Conservation (phyloP, 2,113 vertebrate genomes). For the Hippocampus comes region DNA sequence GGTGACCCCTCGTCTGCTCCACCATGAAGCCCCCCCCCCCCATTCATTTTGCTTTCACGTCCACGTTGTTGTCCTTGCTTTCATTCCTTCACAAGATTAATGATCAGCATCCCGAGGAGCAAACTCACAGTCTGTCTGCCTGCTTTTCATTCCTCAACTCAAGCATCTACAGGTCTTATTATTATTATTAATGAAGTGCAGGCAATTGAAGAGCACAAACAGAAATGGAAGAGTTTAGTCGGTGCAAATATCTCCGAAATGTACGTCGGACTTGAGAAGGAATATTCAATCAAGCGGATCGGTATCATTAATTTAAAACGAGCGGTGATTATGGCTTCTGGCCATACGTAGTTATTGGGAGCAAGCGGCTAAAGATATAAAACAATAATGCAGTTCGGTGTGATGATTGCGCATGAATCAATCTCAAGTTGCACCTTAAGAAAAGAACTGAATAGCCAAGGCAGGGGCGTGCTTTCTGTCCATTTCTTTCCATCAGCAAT, state of each 20-base stretch:
- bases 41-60: slow-evolving; percentile 9
- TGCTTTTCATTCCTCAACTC: slow-evolving; percentile 2
- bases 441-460: slow-evolving; percentile 37
- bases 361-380: slow-evolving; percentile 42
- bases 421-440: slow-evolving; percentile 23
- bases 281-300: slow-evolving; percentile 49
- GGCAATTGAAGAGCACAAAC: slow-evolving; percentile 18
- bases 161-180: slow-evolving; percentile 4
- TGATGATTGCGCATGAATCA: slow-evolving; percentile 20
- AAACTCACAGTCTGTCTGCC: neutral
- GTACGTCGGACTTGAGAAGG: slow-evolving; percentile 47
- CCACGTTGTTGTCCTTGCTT: slow-evolving; percentile 29
- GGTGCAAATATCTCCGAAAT: slow-evolving; percentile 38
- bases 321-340: slow-evolving; percentile 53
- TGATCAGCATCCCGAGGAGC: slow-evolving; percentile 43
- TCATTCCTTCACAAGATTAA: slow-evolving; percentile 46
- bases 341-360: slow-evolving; percentile 44
- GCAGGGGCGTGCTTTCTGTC: neutral
- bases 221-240: slow-evolving; percentile 15
- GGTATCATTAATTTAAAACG: slow-evolving; percentile 54
- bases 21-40: too few relatives aligned
- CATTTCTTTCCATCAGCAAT: slow-evolving; percentile 42
- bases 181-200: slow-evolving; percentile 17
- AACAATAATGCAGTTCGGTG: slow-evolving; percentile 32
- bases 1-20: slow-evolving; percentile 21